Evolutionary conservation across 1,140 invertebrate species (phyloP).

Genomic region (Ceratina australensis): DNA sequence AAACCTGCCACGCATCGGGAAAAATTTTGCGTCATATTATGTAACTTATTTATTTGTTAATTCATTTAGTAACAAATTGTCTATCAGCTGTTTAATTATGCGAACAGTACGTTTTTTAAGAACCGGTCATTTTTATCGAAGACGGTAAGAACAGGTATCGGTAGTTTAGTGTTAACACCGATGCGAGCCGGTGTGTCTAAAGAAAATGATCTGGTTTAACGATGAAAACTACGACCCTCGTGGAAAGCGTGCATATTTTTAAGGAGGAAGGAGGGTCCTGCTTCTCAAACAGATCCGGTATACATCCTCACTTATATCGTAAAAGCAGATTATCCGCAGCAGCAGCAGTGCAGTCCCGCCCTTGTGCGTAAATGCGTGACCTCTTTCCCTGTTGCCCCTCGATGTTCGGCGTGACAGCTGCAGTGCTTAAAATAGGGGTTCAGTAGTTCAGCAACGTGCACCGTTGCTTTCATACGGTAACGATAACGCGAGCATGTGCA

Average conservation of each 20-base stretch:
- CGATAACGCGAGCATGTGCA: conserved; percentile 36
- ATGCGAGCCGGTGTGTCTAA: neutral
- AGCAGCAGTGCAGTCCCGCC: conserved; percentile 6
- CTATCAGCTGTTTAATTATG: too few species aligned
- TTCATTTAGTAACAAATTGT: too few species aligned
- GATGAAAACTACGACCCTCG: neutral
- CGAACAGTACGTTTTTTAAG: too few species aligned
- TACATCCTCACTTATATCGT: conserved; percentile 36
- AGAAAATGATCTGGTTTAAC: neutral
- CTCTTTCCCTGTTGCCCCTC: conserved; percentile 12
- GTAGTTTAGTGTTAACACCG: neutral
- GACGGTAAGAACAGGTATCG: neutral
- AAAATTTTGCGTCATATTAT: too few species aligned
- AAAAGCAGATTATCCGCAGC: conserved; percentile 45
- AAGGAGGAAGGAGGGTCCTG: neutral
- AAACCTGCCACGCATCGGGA: too few species aligned
- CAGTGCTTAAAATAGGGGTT: conserved; percentile 61
- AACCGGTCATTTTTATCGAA: neutral
- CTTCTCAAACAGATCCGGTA: conserved; percentile 20
- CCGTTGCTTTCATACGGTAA: conserved; percentile 29
- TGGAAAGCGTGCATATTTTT: neutral
- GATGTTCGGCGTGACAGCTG: conserved; percentile 50
- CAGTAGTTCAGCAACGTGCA: conserved; percentile 29
- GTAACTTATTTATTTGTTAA: too few species aligned
- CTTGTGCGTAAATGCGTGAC: conserved; percentile 40